These are phyloP conservation scores for Lasioglossum pauxillum DNA, from an alignment of 2,888 invertebrate species.

Conservation along the genomic window DNA sequence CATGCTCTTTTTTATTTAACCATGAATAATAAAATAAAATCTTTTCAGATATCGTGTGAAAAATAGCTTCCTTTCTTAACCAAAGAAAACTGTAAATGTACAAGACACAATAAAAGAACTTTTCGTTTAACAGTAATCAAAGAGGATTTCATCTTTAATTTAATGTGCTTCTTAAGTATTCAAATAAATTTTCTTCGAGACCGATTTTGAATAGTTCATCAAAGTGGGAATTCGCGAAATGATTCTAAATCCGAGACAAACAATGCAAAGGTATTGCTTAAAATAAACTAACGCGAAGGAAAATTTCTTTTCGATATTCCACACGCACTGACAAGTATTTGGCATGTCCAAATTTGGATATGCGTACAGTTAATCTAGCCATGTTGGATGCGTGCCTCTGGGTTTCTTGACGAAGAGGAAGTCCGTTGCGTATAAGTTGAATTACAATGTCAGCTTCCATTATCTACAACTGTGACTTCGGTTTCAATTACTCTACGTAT, in stretches of 20 bases:
- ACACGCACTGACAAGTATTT: constrained; percentile 31
- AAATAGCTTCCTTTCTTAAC: not conserved
- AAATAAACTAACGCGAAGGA: not conserved
- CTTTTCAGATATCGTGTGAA: not conserved
- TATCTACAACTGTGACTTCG: not conserved
- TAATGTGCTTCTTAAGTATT: not conserved
- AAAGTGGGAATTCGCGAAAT: not conserved
- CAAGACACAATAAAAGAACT: not conserved
- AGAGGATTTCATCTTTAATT: not conserved
- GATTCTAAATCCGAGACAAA: not conserved
- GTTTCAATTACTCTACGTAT: not conserved
- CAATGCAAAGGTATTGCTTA: not conserved
- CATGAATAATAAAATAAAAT: not conserved
- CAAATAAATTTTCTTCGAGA: not conserved
- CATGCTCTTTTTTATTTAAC: not conserved
- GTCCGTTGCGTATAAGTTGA: constrained; percentile 43
- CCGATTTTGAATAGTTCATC: not conserved
- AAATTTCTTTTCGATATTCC: constrained; percentile 37
- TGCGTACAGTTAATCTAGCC: constrained; percentile 52
- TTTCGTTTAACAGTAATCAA: not conserved
- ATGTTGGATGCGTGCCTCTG: constrained; percentile 40
- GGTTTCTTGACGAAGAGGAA: constrained; percentile 40
- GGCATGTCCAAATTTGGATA: constrained; percentile 44
- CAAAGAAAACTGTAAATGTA: not conserved
- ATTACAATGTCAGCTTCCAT: constrained; percentile 28